Percentiles rank a stretch among this genome's conserved stretches.
These are phyloP conservation scores for Mythimna vitellina DNA, from an alignment of 2,888 invertebrate species.

Conservation along the genomic window DNA sequence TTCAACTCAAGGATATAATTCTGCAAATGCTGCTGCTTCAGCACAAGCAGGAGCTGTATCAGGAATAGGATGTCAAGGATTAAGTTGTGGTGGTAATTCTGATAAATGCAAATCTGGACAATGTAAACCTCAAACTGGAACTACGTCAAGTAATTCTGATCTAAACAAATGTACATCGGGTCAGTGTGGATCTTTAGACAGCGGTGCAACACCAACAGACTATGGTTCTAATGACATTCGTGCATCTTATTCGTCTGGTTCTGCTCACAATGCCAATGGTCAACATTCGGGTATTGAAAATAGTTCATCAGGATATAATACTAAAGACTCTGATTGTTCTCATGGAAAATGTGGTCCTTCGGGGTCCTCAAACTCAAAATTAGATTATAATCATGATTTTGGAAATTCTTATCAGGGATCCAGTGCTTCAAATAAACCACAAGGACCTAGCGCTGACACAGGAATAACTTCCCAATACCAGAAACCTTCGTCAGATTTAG, in stretches of 20 bases:
- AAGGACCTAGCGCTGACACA: constrained; percentile 38
- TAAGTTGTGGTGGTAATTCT: constrained; percentile 66
- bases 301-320: constrained; percentile 18
- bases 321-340: constrained; percentile 45
- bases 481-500: constrained; percentile 75
- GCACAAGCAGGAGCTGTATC: constrained; percentile 44
- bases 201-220: constrained; percentile 20
- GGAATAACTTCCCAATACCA: constrained; percentile 56
- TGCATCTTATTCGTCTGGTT: constrained; percentile 44
- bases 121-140: constrained; percentile 56
- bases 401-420: constrained; percentile 62
- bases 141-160: constrained; percentile 43
- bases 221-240: constrained; percentile 53
- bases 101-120: constrained; percentile 70
- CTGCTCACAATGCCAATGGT: constrained; percentile 37
- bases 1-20: constrained; percentile 51
- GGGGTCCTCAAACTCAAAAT: constrained; percentile 23
- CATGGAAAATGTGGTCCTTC: constrained; percentile 55
- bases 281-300: constrained; percentile 37
- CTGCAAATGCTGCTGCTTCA: constrained; percentile 62
- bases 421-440: constrained; percentile 55
- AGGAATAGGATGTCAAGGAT: constrained; percentile 70
- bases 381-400: constrained; percentile 44
- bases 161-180: constrained; percentile 66
- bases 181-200: constrained; percentile 49